Conservation (phyloP, 2,888 invertebrate species). For the Furcula furcula region DNA sequence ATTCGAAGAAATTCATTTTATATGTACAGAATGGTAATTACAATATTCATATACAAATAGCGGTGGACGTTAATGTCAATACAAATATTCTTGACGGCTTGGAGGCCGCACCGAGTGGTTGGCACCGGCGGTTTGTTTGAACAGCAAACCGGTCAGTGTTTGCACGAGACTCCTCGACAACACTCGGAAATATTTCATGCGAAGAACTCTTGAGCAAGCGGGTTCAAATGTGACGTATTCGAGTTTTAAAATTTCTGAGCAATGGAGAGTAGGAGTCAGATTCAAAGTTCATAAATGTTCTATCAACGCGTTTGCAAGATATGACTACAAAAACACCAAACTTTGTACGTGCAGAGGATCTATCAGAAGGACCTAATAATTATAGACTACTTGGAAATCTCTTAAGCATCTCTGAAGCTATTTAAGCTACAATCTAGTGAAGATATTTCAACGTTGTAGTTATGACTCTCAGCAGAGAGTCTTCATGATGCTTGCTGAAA, state of each 20-base stretch:
- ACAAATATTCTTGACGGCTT: constrained; percentile 56
- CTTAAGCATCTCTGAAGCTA: too few relatives aligned
- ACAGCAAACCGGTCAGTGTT: constrained; percentile 76
- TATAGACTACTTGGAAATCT: too few relatives aligned
- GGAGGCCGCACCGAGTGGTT: constrained; percentile 47
- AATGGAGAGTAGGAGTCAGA: too few relatives aligned
- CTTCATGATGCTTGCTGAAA: too few relatives aligned
- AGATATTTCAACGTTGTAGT: too few relatives aligned
- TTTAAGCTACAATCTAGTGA: too few relatives aligned
- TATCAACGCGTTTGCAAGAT: too few relatives aligned
- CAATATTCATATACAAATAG: constrained; percentile 66
- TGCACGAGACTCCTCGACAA: constrained; percentile 66
- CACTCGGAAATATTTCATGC: constrained; percentile 71
- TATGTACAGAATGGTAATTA: constrained; percentile 44
- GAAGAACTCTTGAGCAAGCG: constrained; percentile 51
- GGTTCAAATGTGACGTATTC: background rate
- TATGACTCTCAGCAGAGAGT: too few relatives aligned
- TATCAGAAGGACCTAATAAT: too few relatives aligned
- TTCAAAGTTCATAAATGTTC: too few relatives aligned
- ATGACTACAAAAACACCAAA: too few relatives aligned
- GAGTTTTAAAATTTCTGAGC: background rate
- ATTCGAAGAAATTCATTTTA: constrained; percentile 29
- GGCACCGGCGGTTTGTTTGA: constrained; percentile 61
- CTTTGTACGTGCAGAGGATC: too few relatives aligned
- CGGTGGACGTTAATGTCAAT: constrained; percentile 61